Evolutionary conservation across 2,888 invertebrate species (phyloP).

Genomic region (Tridacna crocea): DNA sequence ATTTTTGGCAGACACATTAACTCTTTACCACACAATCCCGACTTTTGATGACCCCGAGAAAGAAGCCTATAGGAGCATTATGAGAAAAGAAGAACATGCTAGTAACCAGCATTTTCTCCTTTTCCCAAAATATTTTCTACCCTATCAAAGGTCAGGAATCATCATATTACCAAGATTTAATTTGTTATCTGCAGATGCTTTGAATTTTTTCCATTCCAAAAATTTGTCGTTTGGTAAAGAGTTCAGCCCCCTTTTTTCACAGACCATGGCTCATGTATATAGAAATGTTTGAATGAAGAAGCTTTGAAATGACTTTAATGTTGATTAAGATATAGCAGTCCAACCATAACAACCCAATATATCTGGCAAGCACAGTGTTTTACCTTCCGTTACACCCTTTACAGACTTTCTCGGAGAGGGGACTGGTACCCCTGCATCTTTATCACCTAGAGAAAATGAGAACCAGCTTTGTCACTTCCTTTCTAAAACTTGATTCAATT

Average conservation of each 20-base stretch:
- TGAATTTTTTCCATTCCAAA: neutral
- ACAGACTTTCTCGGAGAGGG: constrained; percentile 67
- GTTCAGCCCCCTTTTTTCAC: no score
- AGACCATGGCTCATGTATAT: neutral
- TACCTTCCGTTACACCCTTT: constrained; percentile 34
- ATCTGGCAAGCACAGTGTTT: constrained; percentile 20
- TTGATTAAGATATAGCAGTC: constrained; percentile 6
- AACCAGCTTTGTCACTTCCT: constrained; percentile 27
- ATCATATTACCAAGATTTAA: no score
- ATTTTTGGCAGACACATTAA: neutral
- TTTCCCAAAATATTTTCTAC: no score
- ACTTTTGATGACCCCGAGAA: no score
- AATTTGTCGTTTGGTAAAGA: no score
- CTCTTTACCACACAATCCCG: no score
- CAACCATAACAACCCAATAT: constrained; percentile 18
- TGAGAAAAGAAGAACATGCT: no score
- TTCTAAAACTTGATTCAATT: neutral
- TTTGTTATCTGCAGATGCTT: neutral
- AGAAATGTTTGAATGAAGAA: neutral
- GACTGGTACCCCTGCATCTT: constrained; percentile 57
- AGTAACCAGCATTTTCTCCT: no score
- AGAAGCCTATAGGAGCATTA: no score
- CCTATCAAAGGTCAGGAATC: no score
- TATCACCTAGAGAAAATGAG: constrained; percentile 58
- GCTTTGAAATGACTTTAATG: constrained; percentile 16